Base-by-base conservation (phyloP, 2,888 invertebrate species). In the Tenthredo notha region DNA sequence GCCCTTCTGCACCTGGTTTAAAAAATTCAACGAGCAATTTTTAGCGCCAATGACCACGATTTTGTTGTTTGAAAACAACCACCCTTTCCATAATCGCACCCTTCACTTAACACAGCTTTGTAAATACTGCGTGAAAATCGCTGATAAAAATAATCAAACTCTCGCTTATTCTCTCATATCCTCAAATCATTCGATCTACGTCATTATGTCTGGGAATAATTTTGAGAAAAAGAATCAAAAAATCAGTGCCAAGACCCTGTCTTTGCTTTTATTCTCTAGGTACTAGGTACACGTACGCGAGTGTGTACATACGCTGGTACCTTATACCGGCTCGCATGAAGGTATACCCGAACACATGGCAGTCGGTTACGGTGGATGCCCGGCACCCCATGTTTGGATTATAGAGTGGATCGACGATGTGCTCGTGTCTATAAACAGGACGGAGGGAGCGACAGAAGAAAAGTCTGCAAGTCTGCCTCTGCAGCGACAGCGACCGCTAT, bases 331-430 rank as follows among this genome's bases (percentile, higher is more conserved):
- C n/a, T 33, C 21, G 72, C 65, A 75, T 21, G 25, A 25, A 75
- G 75, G 47, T 78, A 47, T 12, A 86, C 85, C 86, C 83, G 89
- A 91, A 91, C 92, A 92, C 92, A 92, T 92, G 92, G 92, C 88
- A 86, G 86, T 89, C 90, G 91, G 92, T 92, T 91, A 92, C 91
- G 91, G 91, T 90, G 87, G 89, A 88, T 90, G 91, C 90, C 78
- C 88, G 87, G 87, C 87, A 92, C 92, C 92, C 92, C 91, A 91
- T 92, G 90, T 92, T 92, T 92, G 92, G 90, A 92, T 92, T 91
- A 91, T 90, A 88, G 89, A 88, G 90, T 90, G 83, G 83, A 83
- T 83, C 88, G 88, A 87, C 87, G 89, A 88, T 87, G 89, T 88
- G 88, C 87, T 85, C 89, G 88, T 90, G 91, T 90, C 91, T 90